Percentiles rank a stretch among this genome's conserved stretches.
phyloP scores from a whole-genome alignment of 2,797 vertebrate genomes.

The Tauraco hartlaubi region DNA sequence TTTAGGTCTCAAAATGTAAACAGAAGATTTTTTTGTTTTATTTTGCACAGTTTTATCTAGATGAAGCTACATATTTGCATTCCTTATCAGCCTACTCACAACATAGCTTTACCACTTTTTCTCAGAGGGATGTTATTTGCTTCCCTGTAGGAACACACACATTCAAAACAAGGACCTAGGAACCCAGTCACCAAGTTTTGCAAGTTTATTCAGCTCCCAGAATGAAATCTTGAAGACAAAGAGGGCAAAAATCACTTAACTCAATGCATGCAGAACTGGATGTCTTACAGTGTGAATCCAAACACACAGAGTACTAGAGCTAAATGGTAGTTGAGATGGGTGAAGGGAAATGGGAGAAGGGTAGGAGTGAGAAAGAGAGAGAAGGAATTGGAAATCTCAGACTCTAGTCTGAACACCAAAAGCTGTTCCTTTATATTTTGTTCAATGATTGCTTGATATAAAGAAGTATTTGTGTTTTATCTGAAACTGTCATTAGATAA shows the following conservation, averaged over 20 bases:
- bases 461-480: neutral
- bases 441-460: neutral
- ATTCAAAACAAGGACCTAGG: neutral
- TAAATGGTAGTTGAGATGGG: neutral
- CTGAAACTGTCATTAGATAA: neutral
- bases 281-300: neutral
- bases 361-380: neutral
- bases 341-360: neutral
- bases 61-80: neutral
- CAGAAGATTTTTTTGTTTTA: neutral
- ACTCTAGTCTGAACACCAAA: neutral
- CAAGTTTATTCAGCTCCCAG: neutral
- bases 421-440: neutral
- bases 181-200: neutral
- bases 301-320: neutral
- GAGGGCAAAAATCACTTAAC: neutral
- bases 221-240: neutral
- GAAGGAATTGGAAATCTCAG: neutral
- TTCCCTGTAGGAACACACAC: neutral
- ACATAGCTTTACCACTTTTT: neutral
- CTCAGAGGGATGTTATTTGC: neutral
- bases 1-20: neutral
- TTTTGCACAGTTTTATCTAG: neutral
- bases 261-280: neutral
- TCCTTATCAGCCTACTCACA: neutral